A percentile compares a stretch with the other conserved stretches of the same genome.
phyloP scores from a whole-genome alignment of 2,888 invertebrate genomes.

The Polymixis lichenea region DNA sequence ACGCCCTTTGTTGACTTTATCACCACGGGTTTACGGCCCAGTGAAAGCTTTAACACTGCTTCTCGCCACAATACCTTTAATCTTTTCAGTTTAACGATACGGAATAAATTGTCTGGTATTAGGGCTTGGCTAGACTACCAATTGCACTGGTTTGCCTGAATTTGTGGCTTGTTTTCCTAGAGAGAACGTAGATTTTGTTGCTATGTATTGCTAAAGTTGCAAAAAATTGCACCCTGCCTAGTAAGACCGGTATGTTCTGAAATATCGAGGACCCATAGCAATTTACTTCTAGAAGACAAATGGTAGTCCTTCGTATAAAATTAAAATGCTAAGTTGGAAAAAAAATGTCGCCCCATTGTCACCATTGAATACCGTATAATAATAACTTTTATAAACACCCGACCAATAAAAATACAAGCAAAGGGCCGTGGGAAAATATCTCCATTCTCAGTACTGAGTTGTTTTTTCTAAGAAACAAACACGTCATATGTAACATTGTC shows the following conservation, averaged over 20 bases:
- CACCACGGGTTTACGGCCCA: constrained; percentile 64
- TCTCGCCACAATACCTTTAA: constrained; percentile 63
- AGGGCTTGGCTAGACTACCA: constrained; percentile 10
- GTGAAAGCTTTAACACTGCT: constrained; percentile 65
- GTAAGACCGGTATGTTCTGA: too few relatives aligned
- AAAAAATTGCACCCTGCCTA: too few relatives aligned
- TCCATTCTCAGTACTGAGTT: constrained; percentile 70
- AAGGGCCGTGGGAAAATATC: constrained; percentile 79
- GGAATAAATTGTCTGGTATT: constrained; percentile 46
- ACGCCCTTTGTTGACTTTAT: constrained; percentile 71
- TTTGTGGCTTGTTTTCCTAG: constrained; percentile 1
- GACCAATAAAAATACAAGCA: constrained; percentile 44
- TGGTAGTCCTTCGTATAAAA: background rate
- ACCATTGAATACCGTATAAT: constrained; percentile 4
- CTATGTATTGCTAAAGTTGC: background rate
- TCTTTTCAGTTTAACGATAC: constrained; percentile 62
- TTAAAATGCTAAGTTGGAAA: background rate
- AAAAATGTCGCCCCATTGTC: constrained; percentile 30
- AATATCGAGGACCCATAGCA: too few relatives aligned
- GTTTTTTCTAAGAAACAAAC: constrained; percentile 73
- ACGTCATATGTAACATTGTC: constrained; percentile 62
- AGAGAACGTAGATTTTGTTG: background rate
- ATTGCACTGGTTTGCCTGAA: background rate
- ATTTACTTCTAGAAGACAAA: background rate
- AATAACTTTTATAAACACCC: constrained; percentile 29